A percentile compares a stretch with the other conserved stretches of the same genome.
phyloP scores from a whole-genome alignment of 2,113 vertebrate genomes.

The Rhegmatorhina hoffmannsi region DNA sequence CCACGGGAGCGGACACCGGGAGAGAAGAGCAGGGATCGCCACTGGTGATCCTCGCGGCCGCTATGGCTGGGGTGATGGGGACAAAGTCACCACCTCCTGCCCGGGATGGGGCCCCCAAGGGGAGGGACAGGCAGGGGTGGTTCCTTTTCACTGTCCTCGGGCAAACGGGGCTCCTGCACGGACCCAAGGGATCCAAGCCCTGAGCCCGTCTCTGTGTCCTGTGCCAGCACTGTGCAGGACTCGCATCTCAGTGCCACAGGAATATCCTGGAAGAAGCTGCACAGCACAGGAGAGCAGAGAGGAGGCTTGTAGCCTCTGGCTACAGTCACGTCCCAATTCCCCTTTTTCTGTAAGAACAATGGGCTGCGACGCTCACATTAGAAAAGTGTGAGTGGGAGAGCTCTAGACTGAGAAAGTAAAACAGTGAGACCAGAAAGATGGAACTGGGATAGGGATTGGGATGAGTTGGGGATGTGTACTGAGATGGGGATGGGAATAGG shows the following conservation, averaged over 20 bases:
- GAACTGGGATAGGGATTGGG: not conserved
- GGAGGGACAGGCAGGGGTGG: not conserved
- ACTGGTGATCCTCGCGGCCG: not conserved
- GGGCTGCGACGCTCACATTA: accelerated
- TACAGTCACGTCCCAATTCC: accelerated
- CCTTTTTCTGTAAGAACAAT: accelerated
- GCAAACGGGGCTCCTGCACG: not conserved
- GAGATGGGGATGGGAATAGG: not conserved
- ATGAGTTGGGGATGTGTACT: not conserved
- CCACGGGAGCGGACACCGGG: accelerated
- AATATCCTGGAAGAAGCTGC: not conserved
- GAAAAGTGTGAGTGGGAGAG: not conserved
- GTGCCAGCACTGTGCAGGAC: not conserved
- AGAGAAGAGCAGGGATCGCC: not conserved
- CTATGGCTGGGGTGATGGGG: accelerated
- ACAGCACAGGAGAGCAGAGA: not conserved
- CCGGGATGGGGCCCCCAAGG: accelerated
- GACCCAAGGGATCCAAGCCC: not conserved
- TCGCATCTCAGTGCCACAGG: accelerated
- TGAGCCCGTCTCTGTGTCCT: not conserved
- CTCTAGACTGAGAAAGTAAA: not conserved
- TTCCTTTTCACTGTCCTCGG: not conserved
- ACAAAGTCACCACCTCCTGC: not conserved
- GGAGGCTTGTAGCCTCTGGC: not conserved
- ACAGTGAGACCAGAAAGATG: not conserved